Base-by-base conservation (phyloP, 1,140 invertebrate species). In the Bilobella aurantiaca region DNA sequence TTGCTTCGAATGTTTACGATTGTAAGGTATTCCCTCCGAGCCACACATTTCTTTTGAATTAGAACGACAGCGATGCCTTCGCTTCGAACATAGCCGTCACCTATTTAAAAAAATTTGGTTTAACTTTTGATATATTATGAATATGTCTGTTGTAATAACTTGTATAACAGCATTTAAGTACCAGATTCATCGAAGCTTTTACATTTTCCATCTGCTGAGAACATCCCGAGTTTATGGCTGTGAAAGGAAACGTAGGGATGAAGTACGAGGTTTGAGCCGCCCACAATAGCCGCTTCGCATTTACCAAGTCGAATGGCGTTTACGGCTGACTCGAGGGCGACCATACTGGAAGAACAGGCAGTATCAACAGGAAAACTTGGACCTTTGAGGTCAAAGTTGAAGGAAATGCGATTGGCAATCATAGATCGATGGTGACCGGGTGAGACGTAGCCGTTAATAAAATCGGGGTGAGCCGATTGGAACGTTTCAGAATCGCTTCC, bases 381-480 rank as follows among this genome's bases (percentile, higher is more conserved):
- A 16, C 95, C 83, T 75, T 80, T 87, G 65, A 96, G 90, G 74
- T 98, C 93, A 79, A 96, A 98, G 12, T 92, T 88, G 79, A 87
- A 98, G 0, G 93, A 97, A 34, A 98, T 84, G 74, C 96, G 85
- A 77, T 98, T 98, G 42, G 93, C 85, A 77, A 98, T 96, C 94
- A 98, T 98, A 29, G 93, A 89, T 46, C 90, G 81, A 60, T 87
- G 87, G 77, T 92, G 95, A 29, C 94, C 95, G 1, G 89, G 94
- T 69, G 97, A 80, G 28, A 86, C 90, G 78, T 98, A 98, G 62
- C 95, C 94, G 75, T 88, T 92, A 1, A 93, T 84, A 73, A 83
- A 82, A 47, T 91, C 88, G 0, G 84, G 81, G 76, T 90, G 84
- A 23, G 74, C 73, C 18, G 84, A 85, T 86, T 88, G 93, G 70